Evolutionary conservation across 2,888 invertebrate genomes (phyloP).

Genomic region (Drosophila meridiana): DNA sequence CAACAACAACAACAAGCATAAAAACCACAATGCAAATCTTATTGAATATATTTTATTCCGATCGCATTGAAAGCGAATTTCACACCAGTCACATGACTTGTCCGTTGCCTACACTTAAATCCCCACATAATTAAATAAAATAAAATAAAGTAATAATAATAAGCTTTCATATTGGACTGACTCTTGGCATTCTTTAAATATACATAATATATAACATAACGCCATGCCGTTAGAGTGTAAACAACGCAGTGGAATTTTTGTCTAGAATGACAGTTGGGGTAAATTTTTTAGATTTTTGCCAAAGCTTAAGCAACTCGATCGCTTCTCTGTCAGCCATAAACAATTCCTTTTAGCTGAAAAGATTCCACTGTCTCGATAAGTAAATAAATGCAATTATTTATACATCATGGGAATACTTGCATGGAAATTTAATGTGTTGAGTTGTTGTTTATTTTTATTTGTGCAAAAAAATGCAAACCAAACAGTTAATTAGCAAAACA

Average conservation of each 20-base stretch:
- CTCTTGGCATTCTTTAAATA: constrained; percentile 2
- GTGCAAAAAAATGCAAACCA: background rate
- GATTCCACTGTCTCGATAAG: background rate
- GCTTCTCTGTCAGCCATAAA: background rate
- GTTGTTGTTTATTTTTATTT: background rate
- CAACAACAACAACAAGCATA: constrained; percentile 24
- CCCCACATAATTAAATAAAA: constrained; percentile 4
- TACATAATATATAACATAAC: background rate
- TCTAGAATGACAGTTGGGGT: constrained; percentile 3
- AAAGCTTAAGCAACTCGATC: background rate
- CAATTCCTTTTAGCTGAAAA: background rate
- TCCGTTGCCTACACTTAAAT: constrained; percentile 13
- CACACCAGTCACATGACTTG: constrained; percentile 50
- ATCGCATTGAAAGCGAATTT: constrained; percentile 35
- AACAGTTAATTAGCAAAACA: background rate
- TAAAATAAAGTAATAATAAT: background rate
- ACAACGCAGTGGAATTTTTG: constrained; percentile 2
- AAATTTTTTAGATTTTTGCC: background rate
- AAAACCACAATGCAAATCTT: constrained; percentile 23
- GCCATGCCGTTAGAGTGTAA: background rate
- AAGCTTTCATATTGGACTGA: background rate
- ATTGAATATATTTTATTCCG: constrained; percentile 25
- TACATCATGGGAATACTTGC: background rate
- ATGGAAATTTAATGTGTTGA: background rate
- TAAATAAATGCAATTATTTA: background rate